Evolutionary conservation across 2,888 invertebrate genomes (phyloP).

Genomic region (Cistogaster globosa): DNA sequence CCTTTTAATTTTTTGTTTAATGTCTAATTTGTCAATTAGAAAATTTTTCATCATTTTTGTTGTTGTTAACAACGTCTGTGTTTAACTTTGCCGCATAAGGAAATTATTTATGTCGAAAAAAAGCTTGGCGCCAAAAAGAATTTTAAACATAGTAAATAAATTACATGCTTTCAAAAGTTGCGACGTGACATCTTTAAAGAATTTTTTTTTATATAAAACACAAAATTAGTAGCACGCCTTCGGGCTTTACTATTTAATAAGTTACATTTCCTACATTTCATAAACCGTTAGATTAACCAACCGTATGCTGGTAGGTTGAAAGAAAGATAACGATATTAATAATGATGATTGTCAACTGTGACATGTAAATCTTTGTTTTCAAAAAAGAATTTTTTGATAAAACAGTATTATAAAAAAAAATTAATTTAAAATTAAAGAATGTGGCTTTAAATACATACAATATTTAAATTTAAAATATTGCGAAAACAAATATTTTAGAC

Average conservation of each 20-base stretch:
- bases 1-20: conserved; percentile 3
- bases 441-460: no score
- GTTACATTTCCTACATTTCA: conserved; percentile 35
- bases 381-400: not conserved
- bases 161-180: conserved; percentile 46
- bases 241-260: conserved; percentile 61
- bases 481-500: no score
- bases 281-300: conserved; percentile 31
- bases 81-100: conserved; percentile 48
- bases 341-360: conserved; percentile 22
- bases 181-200: not conserved
- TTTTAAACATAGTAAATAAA: conserved; percentile 26
- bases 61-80: conserved; percentile 38
- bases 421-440: no score
- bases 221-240: conserved; percentile 45
- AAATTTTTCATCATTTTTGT: not conserved
- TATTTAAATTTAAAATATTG: no score
- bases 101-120: conserved; percentile 59
- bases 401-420: not conserved
- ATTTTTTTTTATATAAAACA: no score
- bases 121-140: not conserved
- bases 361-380: not conserved
- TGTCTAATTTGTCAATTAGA: conserved; percentile 2
- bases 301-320: conserved; percentile 31
- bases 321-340: conserved; percentile 1